A percentile compares a stretch with the other conserved stretches of the same genome.
These are phyloP conservation scores for Neoarius graeffei DNA, from an alignment of 2,113 vertebrate genomes.

Conservation along the genomic window DNA sequence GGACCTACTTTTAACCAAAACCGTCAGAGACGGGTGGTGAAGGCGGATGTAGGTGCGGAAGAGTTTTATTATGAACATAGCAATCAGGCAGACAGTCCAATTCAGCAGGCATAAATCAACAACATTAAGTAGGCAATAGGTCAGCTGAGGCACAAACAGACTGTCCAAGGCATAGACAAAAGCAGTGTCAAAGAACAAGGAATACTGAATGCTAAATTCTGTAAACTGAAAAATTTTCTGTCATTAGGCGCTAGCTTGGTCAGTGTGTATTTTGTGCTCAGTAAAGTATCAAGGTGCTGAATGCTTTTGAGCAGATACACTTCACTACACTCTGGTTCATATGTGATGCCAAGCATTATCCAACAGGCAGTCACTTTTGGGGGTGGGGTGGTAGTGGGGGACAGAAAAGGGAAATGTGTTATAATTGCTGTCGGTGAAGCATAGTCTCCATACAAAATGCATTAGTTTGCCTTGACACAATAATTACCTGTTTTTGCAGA, in stretches of 20 bases:
- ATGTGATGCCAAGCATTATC: slow-evolving; percentile 76
- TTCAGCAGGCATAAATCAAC: too few species aligned
- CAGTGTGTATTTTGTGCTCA: slow-evolving; percentile 69
- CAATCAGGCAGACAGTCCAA: too few species aligned
- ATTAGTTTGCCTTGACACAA: slow-evolving; percentile 92
- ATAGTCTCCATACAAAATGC: slow-evolving; percentile 90
- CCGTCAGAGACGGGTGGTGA: too few species aligned
- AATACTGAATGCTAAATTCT: neutral
- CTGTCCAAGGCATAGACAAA: too few species aligned
- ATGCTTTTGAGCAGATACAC: slow-evolving; percentile 72
- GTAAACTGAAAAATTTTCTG: neutral
- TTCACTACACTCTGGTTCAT: slow-evolving; percentile 81
- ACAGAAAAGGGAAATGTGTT: slow-evolving; percentile 82
- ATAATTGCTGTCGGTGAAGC: slow-evolving; percentile 90
- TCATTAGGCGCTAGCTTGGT: slow-evolving; percentile 16
- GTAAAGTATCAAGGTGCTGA: slow-evolving; percentile 73
- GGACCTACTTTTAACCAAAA: too few species aligned
- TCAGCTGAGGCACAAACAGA: too few species aligned
- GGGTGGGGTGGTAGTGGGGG: slow-evolving; percentile 39
- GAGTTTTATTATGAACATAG: too few species aligned
- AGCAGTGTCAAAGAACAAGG: neutral
- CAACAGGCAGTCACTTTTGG: slow-evolving; percentile 85
- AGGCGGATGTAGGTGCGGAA: too few species aligned
- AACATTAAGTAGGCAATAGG: too few species aligned
- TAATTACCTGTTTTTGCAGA: slow-evolving; percentile 97